Evolutionary conservation across 2,888 invertebrate genomes (phyloP), one percentile per base, ranked within the genome.

Genomic region (Auanema freiburgensis): DNA sequence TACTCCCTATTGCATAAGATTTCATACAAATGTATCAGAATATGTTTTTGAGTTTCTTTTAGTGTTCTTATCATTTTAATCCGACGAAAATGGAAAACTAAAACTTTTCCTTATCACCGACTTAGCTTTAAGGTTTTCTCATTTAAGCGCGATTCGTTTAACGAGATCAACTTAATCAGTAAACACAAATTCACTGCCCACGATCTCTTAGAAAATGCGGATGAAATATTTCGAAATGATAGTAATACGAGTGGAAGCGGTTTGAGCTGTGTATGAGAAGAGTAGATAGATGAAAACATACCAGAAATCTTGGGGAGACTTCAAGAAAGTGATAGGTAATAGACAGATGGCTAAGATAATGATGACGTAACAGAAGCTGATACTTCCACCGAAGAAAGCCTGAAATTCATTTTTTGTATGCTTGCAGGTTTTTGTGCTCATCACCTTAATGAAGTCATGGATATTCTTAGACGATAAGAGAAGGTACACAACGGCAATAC

Each of bases 271-370:
- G n/a, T n/a, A n/a, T n/a, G n/a, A n/a, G n/a, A n/a, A n/a, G n/a
- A n/a, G 33, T 33, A 33, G 8, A 18, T 46, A 25, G 46, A 51
- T 40, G 40, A 44, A 25, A 21, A 54, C 63, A 58, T 51, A 77
- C 81, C 81, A 81, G 68, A 81, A 81, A 63, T 81, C 81, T 50
- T 78, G 72, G 10, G 81, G 81, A 2, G 79, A 79, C 62, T 81
- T 81, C 44, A 81, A 67, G 65, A 81, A 78, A 6, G 72, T 73
- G n/a, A 81, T 60, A 24, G 81, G 81, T 14, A 79, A 67, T 23
- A 81, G 75, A 25, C 71, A 65, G 25, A 74, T 66, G 33, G 80
- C 80, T 21, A 81, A 67, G 52, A 79, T 73, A 10, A 81, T 60
- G 16, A 81, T 62, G 25, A 81, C 74, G 11, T 72, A 63, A 66